Conservation (phyloP, 1,140 invertebrate species). For the Papilio machaon region DNA sequence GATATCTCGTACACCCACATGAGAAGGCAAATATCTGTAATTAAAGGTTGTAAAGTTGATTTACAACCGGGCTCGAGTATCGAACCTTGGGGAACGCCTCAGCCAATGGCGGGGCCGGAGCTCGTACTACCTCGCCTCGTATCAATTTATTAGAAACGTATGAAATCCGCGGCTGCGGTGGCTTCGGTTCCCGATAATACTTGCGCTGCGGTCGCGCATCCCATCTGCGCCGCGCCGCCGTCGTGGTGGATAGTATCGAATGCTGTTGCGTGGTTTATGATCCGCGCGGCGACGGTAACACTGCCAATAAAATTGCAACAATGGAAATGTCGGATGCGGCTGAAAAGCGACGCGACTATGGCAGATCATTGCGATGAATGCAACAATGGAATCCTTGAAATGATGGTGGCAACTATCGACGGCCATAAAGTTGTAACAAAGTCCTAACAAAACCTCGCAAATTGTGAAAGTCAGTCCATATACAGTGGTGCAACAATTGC, state of each 20-base stretch:
- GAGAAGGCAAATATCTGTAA: conserved; percentile 81
- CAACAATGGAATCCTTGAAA: conserved; percentile 77
- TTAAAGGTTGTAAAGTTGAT: conserved; percentile 82
- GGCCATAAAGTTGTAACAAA: conserved; percentile 61
- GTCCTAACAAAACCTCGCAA: conserved; percentile 53
- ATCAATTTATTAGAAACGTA: conserved; percentile 81
- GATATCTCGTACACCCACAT: conserved; percentile 76
- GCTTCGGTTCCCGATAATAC: conserved; percentile 70
- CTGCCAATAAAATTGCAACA: conserved; percentile 79
- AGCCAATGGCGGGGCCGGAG: conserved; percentile 66
- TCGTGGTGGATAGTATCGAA: conserved; percentile 72
- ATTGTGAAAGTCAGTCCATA: conserved; percentile 33
- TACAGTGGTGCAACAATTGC: conserved; percentile 20
- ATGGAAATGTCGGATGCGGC: conserved; percentile 79
- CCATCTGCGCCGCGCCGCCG: conserved; percentile 61
- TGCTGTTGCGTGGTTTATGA: conserved; percentile 74
- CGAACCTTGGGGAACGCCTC: conserved; percentile 68
- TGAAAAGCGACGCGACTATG: conserved; percentile 74
- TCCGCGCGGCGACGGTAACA: conserved; percentile 73
- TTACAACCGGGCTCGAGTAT: conserved; percentile 73
- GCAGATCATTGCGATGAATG: conserved; percentile 75
- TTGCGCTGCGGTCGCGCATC: conserved; percentile 73
- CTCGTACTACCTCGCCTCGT: conserved; percentile 59
- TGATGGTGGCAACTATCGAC: conserved; percentile 77
- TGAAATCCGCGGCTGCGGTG: conserved; percentile 77